phyloP scores from a whole-genome alignment of 2,888 invertebrate species.

The Pterostichus niger region DNA sequence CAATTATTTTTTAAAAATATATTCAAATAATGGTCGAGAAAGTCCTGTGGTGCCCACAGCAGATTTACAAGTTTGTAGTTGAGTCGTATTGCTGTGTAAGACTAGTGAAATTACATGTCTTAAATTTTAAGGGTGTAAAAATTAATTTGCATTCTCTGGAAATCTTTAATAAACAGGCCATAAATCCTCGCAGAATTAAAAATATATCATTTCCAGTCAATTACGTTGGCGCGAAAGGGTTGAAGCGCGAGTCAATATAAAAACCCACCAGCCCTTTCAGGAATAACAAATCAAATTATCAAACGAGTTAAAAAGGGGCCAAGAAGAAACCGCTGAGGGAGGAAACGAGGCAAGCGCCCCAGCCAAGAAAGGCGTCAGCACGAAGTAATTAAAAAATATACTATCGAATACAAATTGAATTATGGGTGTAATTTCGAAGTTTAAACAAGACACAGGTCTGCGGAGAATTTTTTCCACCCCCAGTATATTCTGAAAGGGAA shows the following conservation, averaged over 20 bases:
- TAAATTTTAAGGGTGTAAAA: not conserved
- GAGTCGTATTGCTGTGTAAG: no score
- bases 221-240: constrained; percentile 57
- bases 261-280: constrained; percentile 55
- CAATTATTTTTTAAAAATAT: no score
- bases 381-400: constrained; percentile 77
- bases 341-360: constrained; percentile 28
- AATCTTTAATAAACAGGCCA: constrained; percentile 65
- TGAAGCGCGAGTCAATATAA: constrained; percentile 62
- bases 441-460: constrained; percentile 73
- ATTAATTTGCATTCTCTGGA: constrained; percentile 52
- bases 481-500: constrained; percentile 60
- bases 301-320: constrained; percentile 64
- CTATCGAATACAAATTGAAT: constrained; percentile 77
- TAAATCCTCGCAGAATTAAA: constrained; percentile 63
- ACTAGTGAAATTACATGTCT: no score
- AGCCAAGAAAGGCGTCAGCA: constrained; percentile 62
- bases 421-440: constrained; percentile 76
- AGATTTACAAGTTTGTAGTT: no score
- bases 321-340: constrained; percentile 38
- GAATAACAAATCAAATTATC: constrained; percentile 67
- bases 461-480: constrained; percentile 48
- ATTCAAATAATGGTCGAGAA: no score
- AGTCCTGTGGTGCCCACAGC: no score
- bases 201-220: constrained; percentile 67